These are phyloP conservation scores for Cosmopolites sordidus DNA, from an alignment of 2,888 invertebrate genomes.

Conservation along the genomic window DNA sequence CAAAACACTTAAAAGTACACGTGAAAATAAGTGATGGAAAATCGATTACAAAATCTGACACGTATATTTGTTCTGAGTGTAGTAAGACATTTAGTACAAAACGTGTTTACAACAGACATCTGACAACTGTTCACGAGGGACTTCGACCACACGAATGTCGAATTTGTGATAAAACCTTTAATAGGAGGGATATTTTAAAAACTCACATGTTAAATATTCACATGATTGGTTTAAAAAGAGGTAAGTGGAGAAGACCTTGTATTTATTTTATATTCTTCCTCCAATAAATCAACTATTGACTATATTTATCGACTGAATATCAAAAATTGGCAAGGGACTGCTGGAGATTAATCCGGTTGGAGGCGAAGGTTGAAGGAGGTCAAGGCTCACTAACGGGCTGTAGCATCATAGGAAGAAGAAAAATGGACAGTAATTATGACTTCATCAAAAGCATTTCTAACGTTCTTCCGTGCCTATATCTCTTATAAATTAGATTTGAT, in stretches of 20 bases:
- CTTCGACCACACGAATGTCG: conserved; percentile 30
- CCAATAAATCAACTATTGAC: background rate
- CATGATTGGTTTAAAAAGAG: conserved; percentile 22
- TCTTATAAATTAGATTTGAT: too few species aligned
- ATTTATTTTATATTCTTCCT: background rate
- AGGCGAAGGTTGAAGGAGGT: too few species aligned
- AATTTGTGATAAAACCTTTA: conserved; percentile 33
- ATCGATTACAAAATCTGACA: conserved; percentile 6
- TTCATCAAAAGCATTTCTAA: too few species aligned
- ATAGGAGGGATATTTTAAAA: conserved; percentile 29
- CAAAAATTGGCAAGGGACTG: too few species aligned
- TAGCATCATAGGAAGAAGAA: too few species aligned
- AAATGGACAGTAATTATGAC: too few species aligned
- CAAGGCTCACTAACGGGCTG: too few species aligned
- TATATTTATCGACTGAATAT: too few species aligned
- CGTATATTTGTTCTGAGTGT: conserved; percentile 19
- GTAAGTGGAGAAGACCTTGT: conserved; percentile 5
- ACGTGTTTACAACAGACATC: conserved; percentile 38
- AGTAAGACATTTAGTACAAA: conserved; percentile 12
- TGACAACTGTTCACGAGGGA: conserved; percentile 41
- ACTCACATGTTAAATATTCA: conserved; percentile 46
- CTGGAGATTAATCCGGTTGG: too few species aligned
- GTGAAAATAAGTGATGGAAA: conserved; percentile 6
- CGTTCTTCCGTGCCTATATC: too few species aligned
- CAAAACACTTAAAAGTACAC: conserved; percentile 37